These are phyloP conservation scores for Colletes latitarsis DNA, from an alignment of 1,140 invertebrate genomes.

Conservation along the genomic window DNA sequence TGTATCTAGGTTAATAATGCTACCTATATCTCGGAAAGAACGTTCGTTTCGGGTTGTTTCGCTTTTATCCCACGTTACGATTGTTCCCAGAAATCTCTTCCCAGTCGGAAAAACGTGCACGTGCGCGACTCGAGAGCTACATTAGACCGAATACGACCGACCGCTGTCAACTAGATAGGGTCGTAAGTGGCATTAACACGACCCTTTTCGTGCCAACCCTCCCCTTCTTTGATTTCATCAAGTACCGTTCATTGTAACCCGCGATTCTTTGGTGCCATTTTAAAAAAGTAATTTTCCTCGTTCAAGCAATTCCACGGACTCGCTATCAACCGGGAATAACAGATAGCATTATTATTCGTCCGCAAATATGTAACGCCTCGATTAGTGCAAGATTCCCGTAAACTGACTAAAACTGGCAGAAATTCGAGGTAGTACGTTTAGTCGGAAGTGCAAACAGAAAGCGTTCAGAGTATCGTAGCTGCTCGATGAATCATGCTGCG, in stretches of 20 bases:
- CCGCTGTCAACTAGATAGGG: conserved; percentile 19
- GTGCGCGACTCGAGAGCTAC: not conserved
- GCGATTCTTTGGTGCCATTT: not conserved
- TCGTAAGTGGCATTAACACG: conserved; percentile 40
- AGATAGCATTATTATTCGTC: no score
- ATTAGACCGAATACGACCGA: conserved; percentile 16
- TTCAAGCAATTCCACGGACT: not conserved
- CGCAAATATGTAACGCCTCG: not conserved
- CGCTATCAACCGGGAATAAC: no score
- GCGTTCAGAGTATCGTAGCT: conserved; percentile 19
- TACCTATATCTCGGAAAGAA: not conserved
- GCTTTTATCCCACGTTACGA: not conserved
- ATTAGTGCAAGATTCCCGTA: not conserved
- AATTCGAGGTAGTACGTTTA: conserved; percentile 23
- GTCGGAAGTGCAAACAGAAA: conserved; percentile 28
- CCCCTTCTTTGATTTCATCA: not conserved
- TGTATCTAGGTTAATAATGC: no score
- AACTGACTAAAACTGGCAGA: conserved; percentile 14
- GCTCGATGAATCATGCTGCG: conserved; percentile 33
- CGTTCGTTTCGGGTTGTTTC: not conserved
- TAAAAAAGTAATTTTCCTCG: not conserved
- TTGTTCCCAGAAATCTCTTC: not conserved
- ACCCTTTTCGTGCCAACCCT: not conserved
- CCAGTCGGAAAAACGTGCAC: not conserved
- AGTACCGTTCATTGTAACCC: conserved; percentile 17